Base-by-base conservation (phyloP, 2,797 vertebrate genomes). In the Euphonia xanthogaster region DNA sequence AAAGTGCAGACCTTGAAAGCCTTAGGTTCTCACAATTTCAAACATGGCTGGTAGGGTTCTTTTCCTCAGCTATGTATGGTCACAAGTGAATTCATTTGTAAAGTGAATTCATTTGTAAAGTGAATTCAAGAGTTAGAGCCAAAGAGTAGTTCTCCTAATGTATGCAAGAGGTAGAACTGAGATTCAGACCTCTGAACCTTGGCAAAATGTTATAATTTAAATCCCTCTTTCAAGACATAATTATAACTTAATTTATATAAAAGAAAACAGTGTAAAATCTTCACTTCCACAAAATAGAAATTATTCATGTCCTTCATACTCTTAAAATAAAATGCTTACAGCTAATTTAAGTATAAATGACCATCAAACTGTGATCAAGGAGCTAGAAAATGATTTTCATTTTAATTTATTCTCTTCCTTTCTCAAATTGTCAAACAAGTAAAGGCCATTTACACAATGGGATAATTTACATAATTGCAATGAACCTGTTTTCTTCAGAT, bases 371-470 rank as follows among this genome's bases (percentile, higher is more conserved):
- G 30, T 73, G 66, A 95, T 84, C 76, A 92, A 93, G 58, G 37
- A 88, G 10, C 31, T 72, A 73, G 62, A 77, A 90, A 95, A 55
- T 88, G 9, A 86, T 93, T 97, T 86, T 60, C 3, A 42, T 90
- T 95, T 93, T 93, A 93, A 94, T 92, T 88, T 94, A 84, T 94
- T 95, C 88, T 40, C 23, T 86, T 91, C 19, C 23, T 86, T 90
- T 94, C 54, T 86, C 77, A 86, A 88, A 62, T 44, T 67, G 47
- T 79, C 80, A 92, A 86, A 91, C 54, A 67, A 91, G 61, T 31
- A 66, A 94, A 71, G 37, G 7, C 19, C 21, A 84, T 93, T 93
- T 93, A 12, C 17, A 11, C 21, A 7, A 90, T 67, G 67, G 48
- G 83, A 70, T 63, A 79, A 88, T 86, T 94, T 93, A 55, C 60